Base-by-base conservation (phyloP, 2,888 invertebrate species). In the Agonopterix subpropinquella region DNA sequence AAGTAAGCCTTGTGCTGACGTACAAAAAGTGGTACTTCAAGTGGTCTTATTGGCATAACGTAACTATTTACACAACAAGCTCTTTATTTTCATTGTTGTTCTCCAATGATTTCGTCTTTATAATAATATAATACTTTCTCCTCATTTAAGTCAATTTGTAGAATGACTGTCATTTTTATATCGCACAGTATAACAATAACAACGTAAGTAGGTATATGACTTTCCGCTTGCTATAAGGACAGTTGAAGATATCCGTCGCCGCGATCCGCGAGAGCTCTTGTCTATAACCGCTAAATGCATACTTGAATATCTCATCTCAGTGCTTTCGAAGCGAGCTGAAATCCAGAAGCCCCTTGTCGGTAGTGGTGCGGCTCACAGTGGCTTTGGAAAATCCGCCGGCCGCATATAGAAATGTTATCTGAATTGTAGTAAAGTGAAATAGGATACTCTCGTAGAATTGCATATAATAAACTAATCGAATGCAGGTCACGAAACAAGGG, bases 261-360 rank as follows among this genome's bases (percentile, higher is more conserved):
- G 56, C 67, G 67, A 77, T 58, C 58, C 58, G 55, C 68, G 67
- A 77, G 74, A 64, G 66, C 68, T 69, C 73, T 77, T 65, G 65
- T 68, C 62, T 72, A 41, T 28, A 11, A 43, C 15, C 61, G 73
- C 62, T 73, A 69, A 72, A 77, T 67, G 68, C 70, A 71, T 73
- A 73, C 65, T 64, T 64, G 28, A 56, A 65, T 67, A 67, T 69
- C 70, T 70, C 67, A 61, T 70, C 60, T n/a, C n/a, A n/a, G 62
- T 66, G 65, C 71, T 59, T 56, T 72, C 70, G 73, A 73, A 74
- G 72, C 67, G 11, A 68, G 77, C 73, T 73, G 74, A 76, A 78
- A 74, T 74, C 76, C 75, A 64, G 73, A 73, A 77, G 73, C 66
- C 64, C 62, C 73, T 75, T 68, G 68, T 67, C 67, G 66, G 67